Base-by-base conservation (phyloP, 1,140 invertebrate species). In the Microvelia longipes region DNA sequence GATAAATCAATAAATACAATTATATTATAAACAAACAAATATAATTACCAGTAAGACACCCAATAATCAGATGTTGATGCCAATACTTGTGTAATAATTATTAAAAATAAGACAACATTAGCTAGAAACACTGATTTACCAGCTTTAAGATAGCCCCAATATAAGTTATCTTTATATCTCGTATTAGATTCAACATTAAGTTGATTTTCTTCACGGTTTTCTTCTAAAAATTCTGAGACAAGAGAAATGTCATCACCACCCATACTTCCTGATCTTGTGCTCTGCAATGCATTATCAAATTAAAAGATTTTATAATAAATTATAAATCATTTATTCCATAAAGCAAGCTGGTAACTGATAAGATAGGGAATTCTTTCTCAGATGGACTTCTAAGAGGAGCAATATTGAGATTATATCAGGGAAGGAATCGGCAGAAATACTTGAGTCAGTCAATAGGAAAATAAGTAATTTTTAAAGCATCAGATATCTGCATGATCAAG, bases 11-110 rank as follows among this genome's bases (percentile, higher is more conserved):
- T n/a, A n/a, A n/a, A n/a, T n/a, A n/a, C n/a, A n/a, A n/a, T n/a
- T n/a, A n/a, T n/a, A n/a, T n/a, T n/a, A n/a, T n/a, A n/a, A n/a
- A n/a, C n/a, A n/a, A n/a, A n/a, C n/a, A n/a, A n/a, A n/a, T n/a
- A n/a, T n/a, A n/a, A n/a, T 76, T 79, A 88, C 90, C 90, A 92
- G 69, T 83, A 79, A 0, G 89, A 85, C 0, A 92, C 83, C 81
- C 90, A 93, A 68, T 87, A 88, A 76, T 92, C 90, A 74, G 87
- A 85, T 19, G 82, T 80, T 24, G 89, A 88, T 25, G 87, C 88
- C 25, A 85, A 78, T 0, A 83, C 76, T 76, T 91, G 88, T 0
- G 89, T 85, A 0, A 85, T n/a, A 1, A 89, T 66, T 69, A 87
- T 88, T 1, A 87, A 74, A 0, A 88, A 0, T 0, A 85, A 65